A percentile compares a stretch with the other conserved stretches of the same genome.
Conservation (phyloP, 2,797 vertebrate genomes). For the Balearica regulorum region DNA sequence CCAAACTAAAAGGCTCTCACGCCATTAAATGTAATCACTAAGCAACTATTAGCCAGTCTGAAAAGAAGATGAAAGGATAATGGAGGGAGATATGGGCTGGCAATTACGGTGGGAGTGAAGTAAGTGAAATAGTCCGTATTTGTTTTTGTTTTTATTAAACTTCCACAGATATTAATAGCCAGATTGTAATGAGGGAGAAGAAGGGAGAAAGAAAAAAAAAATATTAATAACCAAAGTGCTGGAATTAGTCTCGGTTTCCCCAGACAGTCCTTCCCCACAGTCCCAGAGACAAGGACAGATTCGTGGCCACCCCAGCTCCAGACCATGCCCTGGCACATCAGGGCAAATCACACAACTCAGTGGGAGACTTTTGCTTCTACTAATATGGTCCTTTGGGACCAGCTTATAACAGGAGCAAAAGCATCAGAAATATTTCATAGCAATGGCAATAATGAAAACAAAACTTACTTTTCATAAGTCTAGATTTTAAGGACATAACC, state of each 20-base stretch:
- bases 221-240: neutral
- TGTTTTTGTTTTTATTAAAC: conserved; percentile 18
- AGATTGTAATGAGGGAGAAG: neutral
- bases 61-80: conserved; percentile 61
- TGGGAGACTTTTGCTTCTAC: neutral
- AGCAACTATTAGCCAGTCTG: neutral
- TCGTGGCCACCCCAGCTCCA: fast-evolving
- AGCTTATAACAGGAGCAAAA: neutral
- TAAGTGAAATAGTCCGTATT: neutral
- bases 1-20: conserved; percentile 40
- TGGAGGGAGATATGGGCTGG: neutral
- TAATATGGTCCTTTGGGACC: neutral
- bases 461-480: neutral
- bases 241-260: neutral
- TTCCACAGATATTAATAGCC: neutral
- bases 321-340: neutral
- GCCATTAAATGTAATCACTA: conserved; percentile 39
- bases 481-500: neutral
- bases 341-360: neutral
- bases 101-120: neutral
- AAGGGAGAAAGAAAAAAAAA: neutral
- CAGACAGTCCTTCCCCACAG: neutral
- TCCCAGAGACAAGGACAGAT: neutral
- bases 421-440: neutral
- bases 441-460: neutral